phyloP scores from a whole-genome alignment of 2,888 invertebrate species.

The Phengaris arion region DNA sequence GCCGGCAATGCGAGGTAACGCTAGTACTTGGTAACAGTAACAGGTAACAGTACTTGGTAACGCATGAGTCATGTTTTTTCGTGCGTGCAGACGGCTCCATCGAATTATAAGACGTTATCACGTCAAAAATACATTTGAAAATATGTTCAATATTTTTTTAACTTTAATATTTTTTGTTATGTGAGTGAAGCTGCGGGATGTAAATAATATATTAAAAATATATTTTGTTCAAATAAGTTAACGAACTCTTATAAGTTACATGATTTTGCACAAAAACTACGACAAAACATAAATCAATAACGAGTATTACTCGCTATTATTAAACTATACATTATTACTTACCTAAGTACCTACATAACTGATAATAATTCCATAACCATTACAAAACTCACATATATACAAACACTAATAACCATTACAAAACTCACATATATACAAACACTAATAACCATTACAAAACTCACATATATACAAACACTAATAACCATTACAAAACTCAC shows the following conservation, averaged over 20 bases:
- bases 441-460: too few species aligned
- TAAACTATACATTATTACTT: not conserved
- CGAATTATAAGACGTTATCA: too few species aligned
- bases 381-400: not conserved
- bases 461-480: too few species aligned
- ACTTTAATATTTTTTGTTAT: not conserved
- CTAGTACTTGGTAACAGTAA: too few species aligned
- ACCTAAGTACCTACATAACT: slow-evolving; percentile 7
- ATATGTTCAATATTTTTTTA: not conserved
- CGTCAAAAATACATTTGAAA: not conserved
- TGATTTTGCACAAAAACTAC: not conserved
- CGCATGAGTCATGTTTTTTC: too few species aligned
- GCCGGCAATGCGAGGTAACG: too few species aligned
- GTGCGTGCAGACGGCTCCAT: too few species aligned
- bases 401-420: too few species aligned
- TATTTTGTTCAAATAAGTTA: not conserved
- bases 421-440: too few species aligned
- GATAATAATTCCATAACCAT: not conserved
- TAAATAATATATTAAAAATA: not conserved
- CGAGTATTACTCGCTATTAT: slow-evolving; percentile 2
- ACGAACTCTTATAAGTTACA: not conserved
- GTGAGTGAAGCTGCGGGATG: not conserved
- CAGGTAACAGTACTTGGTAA: too few species aligned
- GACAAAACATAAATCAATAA: slow-evolving; percentile 8
- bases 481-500: too few species aligned